Evolutionary conservation across 2,797 vertebrate species (phyloP).

Genomic region (Salarias fasciatus): DNA sequence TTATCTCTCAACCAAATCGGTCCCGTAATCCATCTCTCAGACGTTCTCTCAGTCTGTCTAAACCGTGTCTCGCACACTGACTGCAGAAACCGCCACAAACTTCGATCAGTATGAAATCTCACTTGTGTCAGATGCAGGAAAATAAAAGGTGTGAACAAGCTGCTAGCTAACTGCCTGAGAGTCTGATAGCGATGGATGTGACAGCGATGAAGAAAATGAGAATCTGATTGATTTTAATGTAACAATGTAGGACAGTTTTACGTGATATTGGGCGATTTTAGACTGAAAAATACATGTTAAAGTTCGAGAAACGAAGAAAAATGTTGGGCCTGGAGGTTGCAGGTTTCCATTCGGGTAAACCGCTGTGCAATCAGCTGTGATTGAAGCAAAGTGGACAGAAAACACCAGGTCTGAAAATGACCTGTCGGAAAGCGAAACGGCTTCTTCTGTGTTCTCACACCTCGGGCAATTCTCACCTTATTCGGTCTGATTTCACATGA

Average conservation of each 20-base stretch:
- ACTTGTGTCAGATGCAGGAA: constrained; percentile 19
- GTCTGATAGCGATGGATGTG: not conserved
- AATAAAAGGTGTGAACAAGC: constrained; percentile 28
- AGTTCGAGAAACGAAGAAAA: not conserved
- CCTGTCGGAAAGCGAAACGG: constrained; percentile 36
- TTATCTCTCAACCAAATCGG: constrained; percentile 1
- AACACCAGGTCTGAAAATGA: constrained; percentile 54
- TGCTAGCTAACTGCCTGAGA: constrained; percentile 11
- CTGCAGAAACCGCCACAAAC: constrained; percentile 1
- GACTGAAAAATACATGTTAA: not conserved
- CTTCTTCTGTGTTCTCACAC: constrained; percentile 20
- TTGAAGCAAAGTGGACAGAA: constrained; percentile 52
- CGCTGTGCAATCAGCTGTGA: constrained; percentile 42
- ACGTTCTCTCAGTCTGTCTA: not conserved
- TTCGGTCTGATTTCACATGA: constrained; percentile 40
- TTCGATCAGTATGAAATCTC: constrained; percentile 14
- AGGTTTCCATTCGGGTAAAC: constrained; percentile 12
- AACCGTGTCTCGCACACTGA: not conserved
- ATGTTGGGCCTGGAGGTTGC: not conserved
- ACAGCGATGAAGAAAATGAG: not conserved
- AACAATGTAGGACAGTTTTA: not conserved
- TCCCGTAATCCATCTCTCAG: not conserved
- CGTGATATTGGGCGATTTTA: not conserved
- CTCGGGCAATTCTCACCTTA: constrained; percentile 26
- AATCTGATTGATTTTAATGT: not conserved